These are phyloP conservation scores for Hypsopygia costalis DNA, from an alignment of 2,888 invertebrate species.

Conservation along the genomic window DNA sequence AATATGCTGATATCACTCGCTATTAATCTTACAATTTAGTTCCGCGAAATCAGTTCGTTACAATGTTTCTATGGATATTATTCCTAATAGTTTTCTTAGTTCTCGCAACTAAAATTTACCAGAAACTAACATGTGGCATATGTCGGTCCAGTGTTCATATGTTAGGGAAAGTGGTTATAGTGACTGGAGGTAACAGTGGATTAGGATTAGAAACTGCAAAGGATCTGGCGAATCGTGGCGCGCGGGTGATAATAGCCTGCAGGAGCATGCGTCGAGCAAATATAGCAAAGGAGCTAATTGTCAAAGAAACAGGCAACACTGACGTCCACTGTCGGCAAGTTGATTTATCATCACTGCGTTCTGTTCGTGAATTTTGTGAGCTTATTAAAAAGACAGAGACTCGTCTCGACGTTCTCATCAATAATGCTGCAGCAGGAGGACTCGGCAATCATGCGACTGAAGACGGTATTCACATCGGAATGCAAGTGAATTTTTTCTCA, in stretches of 20 bases:
- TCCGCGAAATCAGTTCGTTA: constrained; percentile 17
- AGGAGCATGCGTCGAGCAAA: constrained; percentile 58
- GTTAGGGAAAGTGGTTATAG: constrained; percentile 69
- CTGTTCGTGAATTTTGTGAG: constrained; percentile 79
- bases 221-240: constrained; percentile 73
- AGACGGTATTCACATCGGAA: constrained; percentile 84
- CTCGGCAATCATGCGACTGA: constrained; percentile 75
- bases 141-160: constrained; percentile 66
- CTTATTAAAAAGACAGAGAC: constrained; percentile 69
- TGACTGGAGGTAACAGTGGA: constrained; percentile 72
- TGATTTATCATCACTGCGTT: constrained; percentile 66
- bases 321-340: constrained; percentile 55
- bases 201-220: constrained; percentile 77
- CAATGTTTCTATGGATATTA: constrained; percentile 41
- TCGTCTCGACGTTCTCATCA: constrained; percentile 78
- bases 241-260: constrained; percentile 74
- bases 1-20: not conserved
- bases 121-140: constrained; percentile 61
- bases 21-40: constrained; percentile 8
- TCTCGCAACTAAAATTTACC: constrained; percentile 52
- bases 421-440: constrained; percentile 80
- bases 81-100: constrained; percentile 32
- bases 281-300: constrained; percentile 56
- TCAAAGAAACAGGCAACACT: constrained; percentile 53
- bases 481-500: constrained; percentile 87